Evolutionary conservation across 2,888 invertebrate species (phyloP), one percentile per base, ranked within the genome.

Genomic region (Brachyopa scutellaris): DNA sequence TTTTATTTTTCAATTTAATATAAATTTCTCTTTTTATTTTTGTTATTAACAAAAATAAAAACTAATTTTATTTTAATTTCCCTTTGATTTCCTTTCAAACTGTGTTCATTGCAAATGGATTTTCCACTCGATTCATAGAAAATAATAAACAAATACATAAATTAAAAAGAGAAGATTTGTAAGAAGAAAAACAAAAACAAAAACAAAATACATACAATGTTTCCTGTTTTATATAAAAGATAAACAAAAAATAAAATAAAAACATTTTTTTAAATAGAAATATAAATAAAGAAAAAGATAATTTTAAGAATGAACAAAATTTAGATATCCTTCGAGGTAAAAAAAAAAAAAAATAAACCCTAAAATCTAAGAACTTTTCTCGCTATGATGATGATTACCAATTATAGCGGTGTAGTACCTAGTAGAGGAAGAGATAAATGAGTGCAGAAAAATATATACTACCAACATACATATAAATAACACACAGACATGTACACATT

Each of bases 171-270:
- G 11, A 45, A 29, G 23, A 31, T 15, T 31, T 29, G 4, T 7
- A 38, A 57, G 13, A 47, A 45, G 21, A 9, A 57, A 26, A 51
- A 29, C 8, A 11, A 21, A 42, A 26, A 42, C 7, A 38, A 21
- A 55, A 26, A 26, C 11, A 36, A 62, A 64, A 31, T 33, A 36
- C 23, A 45, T 23, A 45, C 19, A n/a, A 64, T 49, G 73, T 73
- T 73, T 73, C 62, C 73, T 73, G 73, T 73, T 26, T 73, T 73
- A n/a, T 64, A 57, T 73, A 73, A 55, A 73, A 73, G 42, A 36
- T 26, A 49, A 31, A 64, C 19, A 57, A 11, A 73, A 36, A 40
- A 11, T 6, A 26, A 9, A 57, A 36, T 51, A 15, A 31, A 36
- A 53, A 11, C 26, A 45, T 62, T 73, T 70, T 70, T 70, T 73